Evolutionary conservation across 2,888 invertebrate genomes (phyloP), one percentile per base, ranked within the genome.

Genomic region (Icerya purchasi): DNA sequence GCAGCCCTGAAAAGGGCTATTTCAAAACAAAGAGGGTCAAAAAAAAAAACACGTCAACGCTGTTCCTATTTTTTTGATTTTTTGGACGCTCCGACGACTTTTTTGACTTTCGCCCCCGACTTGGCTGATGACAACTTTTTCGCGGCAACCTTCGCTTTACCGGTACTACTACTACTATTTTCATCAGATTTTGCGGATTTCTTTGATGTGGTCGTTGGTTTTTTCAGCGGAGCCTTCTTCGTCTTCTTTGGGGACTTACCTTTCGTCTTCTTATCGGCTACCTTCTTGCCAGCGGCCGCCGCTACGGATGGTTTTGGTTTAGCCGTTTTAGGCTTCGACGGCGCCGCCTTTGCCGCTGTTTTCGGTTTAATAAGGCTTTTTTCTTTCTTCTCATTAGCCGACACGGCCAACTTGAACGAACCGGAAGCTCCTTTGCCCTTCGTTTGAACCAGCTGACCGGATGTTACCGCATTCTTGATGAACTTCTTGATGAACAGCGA

Each of bases 401-500:
- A 24, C 21, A 21, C 24, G 18, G 72, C 70, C 18, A 75, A 67
- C 64, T 75, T 75, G 69, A 73, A 74, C 1, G 72, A 74, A 10
- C 77, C 77, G 19, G 74, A 72, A 0, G 76, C 76, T 1, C 77
- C 77, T 66, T 74, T 76, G 51, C 76, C 78, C 65, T 76, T 77
- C 18, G 76, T 76, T 67, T 76, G 77, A 22, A 77, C 71, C 50
- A 79, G 66, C 19, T 69, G 68, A 5, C 77, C 77, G 36, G 66
- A 65, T 1, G 70, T 72, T n/a, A 81, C 76, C 19, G 77, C 77
- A 18, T 70, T 68, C 68, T 78, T 80, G 62, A 81, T 65, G 64
- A 76, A 79, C 62, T 76, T 78, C 63, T 75, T 78, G 65, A 82
- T 80, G 69, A 75, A 79, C 1, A 75, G 74, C 1, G 76, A 73